These are phyloP conservation scores for Rhipidura dahli DNA, from an alignment of 2,113 vertebrate genomes.

Conservation along the genomic window DNA sequence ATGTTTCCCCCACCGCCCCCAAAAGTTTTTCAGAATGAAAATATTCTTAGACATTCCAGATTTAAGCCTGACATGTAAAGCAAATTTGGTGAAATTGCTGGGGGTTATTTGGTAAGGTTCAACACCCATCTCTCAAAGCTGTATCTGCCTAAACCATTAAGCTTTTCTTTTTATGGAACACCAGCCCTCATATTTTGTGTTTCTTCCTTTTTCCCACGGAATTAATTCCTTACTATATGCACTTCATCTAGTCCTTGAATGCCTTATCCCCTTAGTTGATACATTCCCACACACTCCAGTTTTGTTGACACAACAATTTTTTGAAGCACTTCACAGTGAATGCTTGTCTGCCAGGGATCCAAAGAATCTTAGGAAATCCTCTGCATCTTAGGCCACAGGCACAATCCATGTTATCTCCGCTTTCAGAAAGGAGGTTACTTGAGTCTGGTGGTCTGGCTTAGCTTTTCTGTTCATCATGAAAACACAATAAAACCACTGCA, in stretches of 20 bases:
- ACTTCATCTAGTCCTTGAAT: slow-evolving; percentile 3
- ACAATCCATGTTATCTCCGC: background rate
- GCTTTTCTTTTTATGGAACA: background rate
- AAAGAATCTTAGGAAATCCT: slow-evolving; percentile 62
- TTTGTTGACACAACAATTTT: slow-evolving; percentile 35
- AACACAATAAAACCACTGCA: background rate
- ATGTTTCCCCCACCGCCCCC: background rate
- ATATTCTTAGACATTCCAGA: background rate
- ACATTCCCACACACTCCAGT: background rate
- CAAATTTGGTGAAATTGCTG: background rate
- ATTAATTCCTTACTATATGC: background rate
- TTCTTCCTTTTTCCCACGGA: background rate
- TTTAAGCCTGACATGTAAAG: background rate
- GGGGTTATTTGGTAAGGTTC: background rate
- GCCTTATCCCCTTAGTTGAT: background rate
- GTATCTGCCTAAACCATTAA: background rate
- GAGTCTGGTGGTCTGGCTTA: background rate
- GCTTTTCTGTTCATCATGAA: background rate
- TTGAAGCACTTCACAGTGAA: slow-evolving; percentile 30
- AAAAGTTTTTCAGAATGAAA: background rate
- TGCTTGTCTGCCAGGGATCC: background rate
- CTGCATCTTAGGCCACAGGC: background rate
- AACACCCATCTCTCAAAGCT: background rate
- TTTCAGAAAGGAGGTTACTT: background rate
- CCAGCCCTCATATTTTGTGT: background rate